A percentile compares a stretch with the other conserved stretches of the same genome.
phyloP scores from a whole-genome alignment of 2,113 vertebrate species.

The Hydrolagus affinis region DNA sequence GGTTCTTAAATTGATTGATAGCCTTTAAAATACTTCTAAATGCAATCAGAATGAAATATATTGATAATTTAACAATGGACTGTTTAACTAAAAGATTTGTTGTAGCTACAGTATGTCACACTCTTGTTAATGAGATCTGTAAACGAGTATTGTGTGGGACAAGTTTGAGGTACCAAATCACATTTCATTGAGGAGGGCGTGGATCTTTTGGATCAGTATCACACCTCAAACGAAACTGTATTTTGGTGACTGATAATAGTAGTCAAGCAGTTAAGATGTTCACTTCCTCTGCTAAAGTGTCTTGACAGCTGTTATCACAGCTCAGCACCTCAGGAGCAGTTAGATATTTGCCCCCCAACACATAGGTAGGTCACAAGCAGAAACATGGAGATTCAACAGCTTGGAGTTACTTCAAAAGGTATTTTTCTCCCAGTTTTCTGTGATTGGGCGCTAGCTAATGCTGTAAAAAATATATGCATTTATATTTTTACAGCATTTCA shows the following conservation, averaged over 20 bases:
- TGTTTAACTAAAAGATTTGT: constrained; percentile 27
- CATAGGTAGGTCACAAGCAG: neutral
- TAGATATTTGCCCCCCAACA: neutral
- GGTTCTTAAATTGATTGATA: constrained; percentile 86
- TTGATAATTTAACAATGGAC: constrained; percentile 29
- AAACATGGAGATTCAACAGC: too few species aligned
- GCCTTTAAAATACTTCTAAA: constrained; percentile 63
- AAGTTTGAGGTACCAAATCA: neutral
- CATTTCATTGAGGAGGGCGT: neutral
- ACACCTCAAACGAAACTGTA: neutral
- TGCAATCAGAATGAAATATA: constrained; percentile 25
- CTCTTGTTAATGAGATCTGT: neutral
- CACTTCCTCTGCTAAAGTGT: too few species aligned
- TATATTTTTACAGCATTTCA: too few species aligned
- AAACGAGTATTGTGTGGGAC: neutral
- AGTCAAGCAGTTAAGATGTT: neutral
- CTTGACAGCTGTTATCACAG: neutral
- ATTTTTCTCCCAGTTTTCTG: too few species aligned
- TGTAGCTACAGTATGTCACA: constrained; percentile 7
- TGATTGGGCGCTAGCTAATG: too few species aligned
- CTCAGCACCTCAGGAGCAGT: neutral
- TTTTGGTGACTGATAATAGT: neutral
- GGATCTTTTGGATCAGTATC: neutral
- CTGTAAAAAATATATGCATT: too few species aligned
- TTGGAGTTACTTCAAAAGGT: too few species aligned